A percentile compares a stretch with the other conserved stretches of the same genome.
phyloP scores from a whole-genome alignment of 2,888 invertebrate species.

The Watsonalla binaria region DNA sequence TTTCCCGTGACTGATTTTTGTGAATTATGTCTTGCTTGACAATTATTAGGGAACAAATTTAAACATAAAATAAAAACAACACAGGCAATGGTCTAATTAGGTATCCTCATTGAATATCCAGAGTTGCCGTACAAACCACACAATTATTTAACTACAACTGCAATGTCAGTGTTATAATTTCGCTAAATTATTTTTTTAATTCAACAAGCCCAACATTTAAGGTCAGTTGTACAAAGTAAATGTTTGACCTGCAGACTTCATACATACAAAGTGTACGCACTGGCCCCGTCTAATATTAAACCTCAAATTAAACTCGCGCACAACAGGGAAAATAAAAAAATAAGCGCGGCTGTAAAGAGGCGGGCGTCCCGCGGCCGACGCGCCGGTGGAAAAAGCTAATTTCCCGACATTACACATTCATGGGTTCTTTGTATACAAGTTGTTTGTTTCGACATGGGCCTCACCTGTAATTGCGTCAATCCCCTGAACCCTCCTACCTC shows the following conservation, averaged over 20 bases:
- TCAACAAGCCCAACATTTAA: too few species aligned
- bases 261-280: background rate
- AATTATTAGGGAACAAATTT: background rate
- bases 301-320: background rate
- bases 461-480: constrained; percentile 21
- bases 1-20: background rate
- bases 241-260: too few species aligned
- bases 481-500: constrained; percentile 19
- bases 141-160: too few species aligned
- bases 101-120: too few species aligned
- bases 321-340: background rate
- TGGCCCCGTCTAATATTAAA: background rate
- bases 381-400: constrained; percentile 64
- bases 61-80: too few species aligned
- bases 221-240: too few species aligned
- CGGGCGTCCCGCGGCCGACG: constrained; percentile 14
- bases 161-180: too few species aligned
- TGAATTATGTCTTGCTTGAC: background rate
- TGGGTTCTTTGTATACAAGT: constrained; percentile 71
- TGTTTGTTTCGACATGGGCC: constrained; percentile 59
- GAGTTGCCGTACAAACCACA: too few species aligned
- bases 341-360: background rate
- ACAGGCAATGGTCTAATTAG: too few species aligned
- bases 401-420: constrained; percentile 72
- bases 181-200: too few species aligned